Percentiles rank a stretch among this genome's conserved stretches.
These are phyloP conservation scores for Megalopta genalis DNA, from an alignment of 1,140 invertebrate species.

Conservation along the genomic window DNA sequence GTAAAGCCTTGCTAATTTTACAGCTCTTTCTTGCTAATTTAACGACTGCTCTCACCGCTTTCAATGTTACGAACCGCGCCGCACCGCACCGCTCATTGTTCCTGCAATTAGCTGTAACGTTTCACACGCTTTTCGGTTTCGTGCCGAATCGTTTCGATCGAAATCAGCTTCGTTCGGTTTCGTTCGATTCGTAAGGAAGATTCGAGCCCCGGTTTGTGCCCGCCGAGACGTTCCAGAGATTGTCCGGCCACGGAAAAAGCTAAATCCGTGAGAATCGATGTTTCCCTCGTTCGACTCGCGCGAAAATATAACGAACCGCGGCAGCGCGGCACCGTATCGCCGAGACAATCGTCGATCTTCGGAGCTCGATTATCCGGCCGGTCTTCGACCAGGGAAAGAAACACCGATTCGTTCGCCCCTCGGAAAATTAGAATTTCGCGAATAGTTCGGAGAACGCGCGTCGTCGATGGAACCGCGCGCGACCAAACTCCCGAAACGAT, in stretches of 20 bases:
- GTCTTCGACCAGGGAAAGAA: too few species aligned
- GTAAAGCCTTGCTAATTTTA: too few species aligned
- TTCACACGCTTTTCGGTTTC: background rate
- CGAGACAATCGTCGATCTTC: too few species aligned
- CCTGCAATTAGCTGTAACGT: background rate
- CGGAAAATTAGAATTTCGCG: too few species aligned
- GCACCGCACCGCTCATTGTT: background rate
- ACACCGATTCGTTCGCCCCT: too few species aligned
- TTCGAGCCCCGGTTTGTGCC: background rate
- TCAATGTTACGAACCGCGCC: background rate
- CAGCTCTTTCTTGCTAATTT: background rate
- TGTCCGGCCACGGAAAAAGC: background rate
- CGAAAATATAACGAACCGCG: background rate
- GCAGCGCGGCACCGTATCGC: too few species aligned
- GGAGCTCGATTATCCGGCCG: too few species aligned
- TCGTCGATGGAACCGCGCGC: too few species aligned
- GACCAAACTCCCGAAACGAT: too few species aligned
- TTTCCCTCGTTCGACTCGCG: background rate
- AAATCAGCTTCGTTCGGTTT: background rate
- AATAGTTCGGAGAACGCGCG: too few species aligned
- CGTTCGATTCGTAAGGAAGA: background rate
- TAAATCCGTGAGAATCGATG: background rate
- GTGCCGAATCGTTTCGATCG: background rate
- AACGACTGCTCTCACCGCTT: constrained; percentile 3
- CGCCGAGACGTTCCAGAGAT: background rate